Conservation (phyloP, 2,113 vertebrate species). For the Datnioides undecimradiatus region DNA sequence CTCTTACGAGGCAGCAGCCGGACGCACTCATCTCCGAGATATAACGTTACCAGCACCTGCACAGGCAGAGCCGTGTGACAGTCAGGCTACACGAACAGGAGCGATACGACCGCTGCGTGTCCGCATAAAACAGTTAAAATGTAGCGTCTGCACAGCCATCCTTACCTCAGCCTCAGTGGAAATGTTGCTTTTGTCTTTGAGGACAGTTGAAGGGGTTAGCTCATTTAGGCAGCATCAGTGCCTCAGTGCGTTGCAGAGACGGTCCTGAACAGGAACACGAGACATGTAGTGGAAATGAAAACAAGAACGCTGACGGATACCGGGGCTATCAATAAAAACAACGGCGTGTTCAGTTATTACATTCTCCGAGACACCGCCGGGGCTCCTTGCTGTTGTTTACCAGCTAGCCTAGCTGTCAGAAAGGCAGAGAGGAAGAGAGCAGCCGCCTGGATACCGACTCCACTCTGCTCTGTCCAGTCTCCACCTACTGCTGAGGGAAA, state of each 20-base stretch:
- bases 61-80: constrained; percentile 25
- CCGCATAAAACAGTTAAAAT: background rate
- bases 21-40: constrained; percentile 22
- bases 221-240: constrained; percentile 53
- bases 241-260: constrained; percentile 33
- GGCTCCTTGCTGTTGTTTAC: constrained; percentile 33
- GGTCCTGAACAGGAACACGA: constrained; percentile 8
- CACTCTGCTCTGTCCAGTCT: constrained; percentile 44
- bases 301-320: background rate
- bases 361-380: background rate
- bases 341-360: constrained; percentile 38
- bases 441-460: constrained; percentile 52
- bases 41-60: constrained; percentile 25
- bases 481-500: constrained; percentile 50
- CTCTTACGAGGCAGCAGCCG: background rate
- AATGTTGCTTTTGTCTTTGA: constrained; percentile 27
- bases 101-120: background rate
- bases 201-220: constrained; percentile 63
- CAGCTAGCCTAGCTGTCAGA: constrained; percentile 48
- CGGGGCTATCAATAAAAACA: background rate
- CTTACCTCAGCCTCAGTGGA: constrained; percentile 51
- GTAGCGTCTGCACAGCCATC: background rate
- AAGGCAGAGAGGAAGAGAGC: background rate
- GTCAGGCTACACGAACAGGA: background rate
- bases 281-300: background rate